phyloP scores from a whole-genome alignment of 2,888 invertebrate genomes.

The Camptogramma bilineatum region DNA sequence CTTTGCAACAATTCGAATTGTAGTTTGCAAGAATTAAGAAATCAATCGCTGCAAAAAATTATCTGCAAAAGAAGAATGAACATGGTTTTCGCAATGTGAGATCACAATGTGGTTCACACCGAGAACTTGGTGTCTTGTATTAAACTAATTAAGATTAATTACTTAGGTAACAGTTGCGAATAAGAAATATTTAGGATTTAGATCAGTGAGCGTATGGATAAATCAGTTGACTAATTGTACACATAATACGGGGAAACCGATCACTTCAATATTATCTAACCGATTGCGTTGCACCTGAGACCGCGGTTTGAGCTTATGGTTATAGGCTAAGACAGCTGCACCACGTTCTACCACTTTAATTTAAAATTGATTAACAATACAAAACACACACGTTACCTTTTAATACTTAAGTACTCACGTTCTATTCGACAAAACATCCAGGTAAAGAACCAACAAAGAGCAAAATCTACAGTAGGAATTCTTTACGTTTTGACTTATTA shows the following conservation, averaged over 20 bases:
- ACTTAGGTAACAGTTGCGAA: slow-evolving; percentile 58
- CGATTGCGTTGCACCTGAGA: slow-evolving; percentile 38
- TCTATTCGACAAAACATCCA: background rate
- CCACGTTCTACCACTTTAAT: background rate
- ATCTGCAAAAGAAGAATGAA: slow-evolving; percentile 16
- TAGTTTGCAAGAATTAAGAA: slow-evolving; percentile 13
- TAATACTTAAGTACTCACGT: background rate
- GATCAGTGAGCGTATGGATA: slow-evolving; percentile 47
- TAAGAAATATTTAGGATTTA: slow-evolving; percentile 54
- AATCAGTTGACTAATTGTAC: slow-evolving; percentile 44
- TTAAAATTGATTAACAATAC: background rate
- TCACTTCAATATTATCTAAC: slow-evolving; percentile 71
- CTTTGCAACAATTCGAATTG: slow-evolving; percentile 31
- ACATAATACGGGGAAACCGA: slow-evolving; percentile 74
- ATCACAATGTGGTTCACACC: slow-evolving; percentile 27
- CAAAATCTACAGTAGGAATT: no score
- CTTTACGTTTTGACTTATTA: no score
- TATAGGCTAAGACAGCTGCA: background rate
- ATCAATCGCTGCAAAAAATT: slow-evolving; percentile 15
- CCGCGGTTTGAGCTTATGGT: slow-evolving; percentile 24
- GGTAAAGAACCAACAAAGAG: no score
- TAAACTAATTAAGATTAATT: slow-evolving; percentile 47
- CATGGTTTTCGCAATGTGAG: slow-evolving; percentile 33
- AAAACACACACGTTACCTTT: no score
- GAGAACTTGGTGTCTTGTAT: slow-evolving; percentile 19